These are phyloP conservation scores for Lasioglossum villosulum DNA, from an alignment of 2,888 invertebrate genomes.

Conservation along the genomic window DNA sequence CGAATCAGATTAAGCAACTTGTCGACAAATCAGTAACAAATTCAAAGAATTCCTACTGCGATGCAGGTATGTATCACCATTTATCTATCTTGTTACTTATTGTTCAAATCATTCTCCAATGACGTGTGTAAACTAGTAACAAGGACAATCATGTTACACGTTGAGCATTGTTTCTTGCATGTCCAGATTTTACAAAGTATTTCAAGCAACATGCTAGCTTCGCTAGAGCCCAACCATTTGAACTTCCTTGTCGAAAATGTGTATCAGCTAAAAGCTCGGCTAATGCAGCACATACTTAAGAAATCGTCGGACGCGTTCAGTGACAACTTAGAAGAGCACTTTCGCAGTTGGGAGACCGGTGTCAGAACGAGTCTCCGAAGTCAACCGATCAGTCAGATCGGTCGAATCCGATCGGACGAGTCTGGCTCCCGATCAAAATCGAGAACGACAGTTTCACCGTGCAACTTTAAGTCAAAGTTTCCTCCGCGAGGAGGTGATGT, in stretches of 20 bases:
- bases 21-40: neutral
- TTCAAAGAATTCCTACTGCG: neutral
- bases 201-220: neutral
- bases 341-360: neutral
- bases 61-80: neutral
- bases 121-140: neutral
- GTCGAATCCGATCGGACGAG: neutral
- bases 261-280: neutral
- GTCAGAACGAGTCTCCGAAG: neutral
- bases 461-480: slow-evolving; percentile 31
- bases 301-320: neutral
- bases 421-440: neutral
- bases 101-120: neutral
- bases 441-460: slow-evolving; percentile 12
- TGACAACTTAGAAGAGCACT: neutral
- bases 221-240: too few relatives aligned
- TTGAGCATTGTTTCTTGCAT: neutral
- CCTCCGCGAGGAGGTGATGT: slow-evolving; percentile 1
- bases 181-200: neutral
- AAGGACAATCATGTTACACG: neutral
- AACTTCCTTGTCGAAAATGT: neutral
- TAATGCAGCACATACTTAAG: neutral
- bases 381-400: slow-evolving; percentile 19
- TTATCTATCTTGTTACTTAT: neutral
- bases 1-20: neutral